phyloP scores from a whole-genome alignment of 2,888 invertebrate genomes.

The Taphrorychus bicolor region DNA sequence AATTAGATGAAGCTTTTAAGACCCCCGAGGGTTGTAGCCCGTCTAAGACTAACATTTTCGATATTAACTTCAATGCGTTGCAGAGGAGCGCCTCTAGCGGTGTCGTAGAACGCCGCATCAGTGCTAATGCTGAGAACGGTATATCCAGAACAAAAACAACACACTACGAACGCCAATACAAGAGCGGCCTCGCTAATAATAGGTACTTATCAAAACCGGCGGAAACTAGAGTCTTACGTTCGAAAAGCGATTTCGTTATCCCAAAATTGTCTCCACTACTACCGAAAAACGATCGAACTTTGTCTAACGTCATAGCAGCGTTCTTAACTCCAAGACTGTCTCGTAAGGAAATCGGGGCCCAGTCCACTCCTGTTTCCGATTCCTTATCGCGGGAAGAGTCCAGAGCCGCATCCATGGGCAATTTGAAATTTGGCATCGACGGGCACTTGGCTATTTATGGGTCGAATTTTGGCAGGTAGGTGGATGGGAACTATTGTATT shows the following conservation, averaged over 20 bases:
- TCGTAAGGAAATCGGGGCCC: constrained; percentile 50
- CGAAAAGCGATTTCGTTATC: constrained; percentile 58
- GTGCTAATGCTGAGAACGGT: not conserved
- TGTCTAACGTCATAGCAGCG: constrained; percentile 61
- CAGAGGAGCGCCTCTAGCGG: constrained; percentile 53
- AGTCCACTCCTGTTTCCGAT: constrained; percentile 46
- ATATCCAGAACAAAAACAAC: constrained; percentile 21
- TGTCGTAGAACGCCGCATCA: constrained; percentile 45
- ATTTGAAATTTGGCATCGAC: constrained; percentile 43
- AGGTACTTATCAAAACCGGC: constrained; percentile 9
- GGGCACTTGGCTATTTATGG: constrained; percentile 46
- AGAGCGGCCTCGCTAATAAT: constrained; percentile 29
- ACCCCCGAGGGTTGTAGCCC: constrained; percentile 52
- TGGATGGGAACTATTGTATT: constrained; percentile 6
- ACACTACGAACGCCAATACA: constrained; percentile 40
- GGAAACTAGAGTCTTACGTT: constrained; percentile 52
- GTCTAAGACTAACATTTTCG: constrained; percentile 48
- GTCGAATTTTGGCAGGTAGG: constrained; percentile 52
- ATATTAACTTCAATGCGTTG: constrained; percentile 51
- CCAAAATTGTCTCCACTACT: constrained; percentile 47
- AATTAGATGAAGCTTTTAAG: constrained; percentile 53
- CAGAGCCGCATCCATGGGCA: constrained; percentile 39
- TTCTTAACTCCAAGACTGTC: constrained; percentile 68
- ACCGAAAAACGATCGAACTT: constrained; percentile 42
- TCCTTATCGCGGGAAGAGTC: constrained; percentile 25